These are phyloP conservation scores for Girardinichthys multiradiatus DNA, from an alignment of 2,113 vertebrate genomes.

Conservation along the genomic window DNA sequence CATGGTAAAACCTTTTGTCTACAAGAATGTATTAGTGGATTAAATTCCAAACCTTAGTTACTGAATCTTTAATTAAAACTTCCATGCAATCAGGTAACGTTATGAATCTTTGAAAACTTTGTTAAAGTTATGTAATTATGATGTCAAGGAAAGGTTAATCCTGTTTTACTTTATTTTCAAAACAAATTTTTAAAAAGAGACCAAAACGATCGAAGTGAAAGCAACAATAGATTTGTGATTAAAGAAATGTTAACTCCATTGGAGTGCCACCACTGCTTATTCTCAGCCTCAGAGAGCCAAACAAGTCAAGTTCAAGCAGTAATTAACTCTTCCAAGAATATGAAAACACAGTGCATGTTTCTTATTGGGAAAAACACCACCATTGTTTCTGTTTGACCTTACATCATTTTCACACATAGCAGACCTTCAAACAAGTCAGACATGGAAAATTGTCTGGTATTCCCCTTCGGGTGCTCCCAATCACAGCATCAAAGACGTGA, in stretches of 20 bases:
- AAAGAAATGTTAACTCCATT: neutral
- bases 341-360: constrained; percentile 32
- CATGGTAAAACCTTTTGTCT: no score
- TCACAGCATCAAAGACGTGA: constrained; percentile 75
- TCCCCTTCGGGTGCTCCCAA: constrained; percentile 65
- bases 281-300: neutral
- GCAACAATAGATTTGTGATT: neutral
- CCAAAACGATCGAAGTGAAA: no score
- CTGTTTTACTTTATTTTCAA: neutral
- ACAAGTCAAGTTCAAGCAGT: neutral
- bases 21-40: no score
- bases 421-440: constrained; percentile 58
- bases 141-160: no score
- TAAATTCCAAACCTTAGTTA: no score
- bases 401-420: constrained; percentile 62
- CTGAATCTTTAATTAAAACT: no score
- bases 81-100: no score
- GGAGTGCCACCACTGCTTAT: constrained; percentile 4
- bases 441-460: constrained; percentile 68
- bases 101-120: no score
- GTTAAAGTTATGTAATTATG: no score
- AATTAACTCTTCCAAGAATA: constrained; percentile 31
- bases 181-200: no score
- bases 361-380: constrained; percentile 52
- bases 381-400: constrained; percentile 46